Base-by-base conservation (phyloP, 1,140 invertebrate genomes). In the Bombus fervidus region DNA sequence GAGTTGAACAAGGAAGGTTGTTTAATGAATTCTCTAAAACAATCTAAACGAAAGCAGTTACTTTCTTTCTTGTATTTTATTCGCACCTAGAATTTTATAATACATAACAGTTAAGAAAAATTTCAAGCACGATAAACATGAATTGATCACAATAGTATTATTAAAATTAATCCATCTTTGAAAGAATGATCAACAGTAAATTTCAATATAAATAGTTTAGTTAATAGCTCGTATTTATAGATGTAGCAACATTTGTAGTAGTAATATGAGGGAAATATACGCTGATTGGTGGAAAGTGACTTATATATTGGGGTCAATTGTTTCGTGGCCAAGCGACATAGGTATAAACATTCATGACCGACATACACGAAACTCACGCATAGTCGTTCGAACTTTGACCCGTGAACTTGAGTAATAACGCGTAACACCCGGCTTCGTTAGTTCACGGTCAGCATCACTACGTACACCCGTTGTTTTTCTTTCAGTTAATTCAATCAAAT, bases 381-480 rank as follows among this genome's bases (percentile, higher is more conserved):
- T 47, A n/a, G 37, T 43, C 69, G 73, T 68, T 43, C 81, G 73
- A 90, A 90, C 85, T 90, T 90, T 86, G 74, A 90, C 72, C 85
- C 83, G 84, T 80, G 82, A 82, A 87, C 88, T 85, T 89, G 47
- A n/a, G 31, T 86, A 89, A 87, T 87, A 80, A 86, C 84, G 91
- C 86, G 73, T 85, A 71, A 28, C 81, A 72, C 85, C 83, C 82
- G 77, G 83, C 81, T 59, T 34, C 28, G 25, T 85, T 86, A 37
- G 82, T 92, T 92, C 92, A 92, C 76, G 91, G 91, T 86, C 88
- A 80, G 77, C 80, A 73, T 86, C 78, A 86, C 89, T 90, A 31
- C 15, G 9, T n/a, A 39, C 22, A 59, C 43, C 28, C 77, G 39
- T 66, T 5, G 31, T 25, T 73, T 64, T 73, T 59, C 31, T 57